Conservation (phyloP, 2,113 vertebrate species). For the Oryzias woworae region DNA sequence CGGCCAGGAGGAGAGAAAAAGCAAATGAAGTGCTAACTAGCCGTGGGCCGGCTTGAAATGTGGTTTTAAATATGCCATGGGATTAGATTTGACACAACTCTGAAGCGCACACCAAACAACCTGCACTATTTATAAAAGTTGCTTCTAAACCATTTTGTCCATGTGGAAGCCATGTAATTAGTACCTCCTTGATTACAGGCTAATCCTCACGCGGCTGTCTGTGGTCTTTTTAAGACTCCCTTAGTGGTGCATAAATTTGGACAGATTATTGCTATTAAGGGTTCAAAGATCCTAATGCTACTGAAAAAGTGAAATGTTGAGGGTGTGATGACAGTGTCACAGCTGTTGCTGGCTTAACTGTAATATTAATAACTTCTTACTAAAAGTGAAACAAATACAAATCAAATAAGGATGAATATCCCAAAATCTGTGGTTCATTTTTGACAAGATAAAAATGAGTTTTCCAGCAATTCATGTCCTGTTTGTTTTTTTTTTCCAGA, state of each 20-base stretch:
- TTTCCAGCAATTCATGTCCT: no score
- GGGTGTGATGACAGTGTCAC: constrained; percentile 39
- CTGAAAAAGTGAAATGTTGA: constrained; percentile 36
- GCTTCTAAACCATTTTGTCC: constrained; percentile 21
- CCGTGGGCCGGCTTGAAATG: constrained; percentile 1
- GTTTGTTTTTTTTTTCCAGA: no score
- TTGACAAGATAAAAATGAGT: no score
- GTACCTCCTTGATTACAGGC: constrained; percentile 22
- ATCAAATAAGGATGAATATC: not conserved
- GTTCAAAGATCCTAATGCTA: constrained; percentile 50
- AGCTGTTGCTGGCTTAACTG: constrained; percentile 13
- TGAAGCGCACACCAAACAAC: constrained; percentile 14
- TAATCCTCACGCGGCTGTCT: constrained; percentile 21
- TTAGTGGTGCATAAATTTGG: constrained; percentile 20
- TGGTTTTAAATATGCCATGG: constrained; percentile 2
- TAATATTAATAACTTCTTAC: no score
- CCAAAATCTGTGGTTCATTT: no score
- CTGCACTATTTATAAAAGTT: constrained; percentile 20
- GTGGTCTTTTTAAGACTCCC: not conserved
- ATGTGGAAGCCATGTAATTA: constrained; percentile 19
- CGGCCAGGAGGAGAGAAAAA: not conserved
- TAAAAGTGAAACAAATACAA: not conserved
- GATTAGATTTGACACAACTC: constrained; percentile 8
- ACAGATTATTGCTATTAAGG: constrained; percentile 17
- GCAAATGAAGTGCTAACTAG: constrained; percentile 4